These are phyloP conservation scores for Delphinapterus leucas DNA, from an alignment of 2,113 vertebrate genomes.

Conservation along the genomic window DNA sequence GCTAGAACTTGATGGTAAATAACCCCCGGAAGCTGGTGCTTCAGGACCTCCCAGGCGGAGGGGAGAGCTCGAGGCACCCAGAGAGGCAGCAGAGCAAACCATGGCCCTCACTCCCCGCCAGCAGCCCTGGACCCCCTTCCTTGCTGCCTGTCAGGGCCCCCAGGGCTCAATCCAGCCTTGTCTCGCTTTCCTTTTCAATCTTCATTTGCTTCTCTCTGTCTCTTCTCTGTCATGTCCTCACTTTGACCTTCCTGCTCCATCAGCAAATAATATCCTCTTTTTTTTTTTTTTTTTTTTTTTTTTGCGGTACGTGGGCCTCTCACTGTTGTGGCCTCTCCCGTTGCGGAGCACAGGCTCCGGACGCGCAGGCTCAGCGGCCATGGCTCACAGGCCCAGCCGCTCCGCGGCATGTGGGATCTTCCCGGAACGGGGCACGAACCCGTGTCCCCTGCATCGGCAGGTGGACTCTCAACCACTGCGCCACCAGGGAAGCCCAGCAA, in stretches of 20 bases:
- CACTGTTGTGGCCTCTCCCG: too few relatives aligned
- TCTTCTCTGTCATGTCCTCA: neutral
- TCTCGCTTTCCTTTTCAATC: neutral
- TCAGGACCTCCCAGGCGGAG: neutral
- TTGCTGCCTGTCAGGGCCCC: neutral
- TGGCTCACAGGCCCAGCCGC: too few relatives aligned
- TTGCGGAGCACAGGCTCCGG: too few relatives aligned
- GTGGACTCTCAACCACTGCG: too few relatives aligned
- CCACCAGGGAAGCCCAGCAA: too few relatives aligned
- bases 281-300: too few relatives aligned
- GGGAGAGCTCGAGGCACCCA: neutral
- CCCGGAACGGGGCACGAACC: fast-evolving
- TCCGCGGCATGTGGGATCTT: too few relatives aligned
- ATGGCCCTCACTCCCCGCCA: fast-evolving
- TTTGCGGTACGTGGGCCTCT: too few relatives aligned
- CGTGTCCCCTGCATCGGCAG: fast-evolving
- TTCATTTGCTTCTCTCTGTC: neutral
- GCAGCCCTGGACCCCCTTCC: neutral
- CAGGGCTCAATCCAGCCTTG: neutral
- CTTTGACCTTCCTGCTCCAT: neutral
- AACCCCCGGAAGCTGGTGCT: fast-evolving
- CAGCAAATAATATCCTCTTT: neutral
- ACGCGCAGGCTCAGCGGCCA: too few relatives aligned
- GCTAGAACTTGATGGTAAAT: constrained; percentile 86
- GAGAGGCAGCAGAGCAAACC: neutral